Conservation (phyloP, 1,140 invertebrate genomes). For the Manduca sexta region DNA sequence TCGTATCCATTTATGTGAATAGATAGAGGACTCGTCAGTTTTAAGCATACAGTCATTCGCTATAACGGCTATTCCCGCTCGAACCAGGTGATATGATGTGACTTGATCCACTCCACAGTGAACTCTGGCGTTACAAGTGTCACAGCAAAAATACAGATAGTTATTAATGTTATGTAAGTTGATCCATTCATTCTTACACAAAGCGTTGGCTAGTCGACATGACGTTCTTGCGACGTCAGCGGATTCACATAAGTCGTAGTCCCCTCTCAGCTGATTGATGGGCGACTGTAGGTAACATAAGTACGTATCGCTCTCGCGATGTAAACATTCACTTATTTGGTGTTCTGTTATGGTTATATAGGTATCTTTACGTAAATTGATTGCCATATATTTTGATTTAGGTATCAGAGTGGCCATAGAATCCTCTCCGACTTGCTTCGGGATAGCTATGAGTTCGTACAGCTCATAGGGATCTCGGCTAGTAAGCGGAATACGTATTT, state of each 20-base stretch:
- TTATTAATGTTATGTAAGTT: slow-evolving; percentile 1
- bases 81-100: background rate
- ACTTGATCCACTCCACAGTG: slow-evolving; percentile 9
- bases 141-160: slow-evolving; percentile 10
- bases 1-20: slow-evolving; percentile 4
- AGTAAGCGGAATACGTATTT: slow-evolving; percentile 15
- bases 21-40: slow-evolving; percentile 5
- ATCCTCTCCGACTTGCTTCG: background rate
- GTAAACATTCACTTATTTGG: slow-evolving; percentile 3
- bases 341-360: too few species aligned
- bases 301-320: background rate
- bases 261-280: slow-evolving; percentile 11
- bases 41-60: slow-evolving; percentile 8
- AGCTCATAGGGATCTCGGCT: slow-evolving; percentile 15
- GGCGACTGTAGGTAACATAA: slow-evolving; percentile 6
- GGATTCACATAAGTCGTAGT: slow-evolving; percentile 8
- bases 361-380: too few species aligned
- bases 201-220: slow-evolving; percentile 1
- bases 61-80: slow-evolving; percentile 1
- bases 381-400: too few species aligned
- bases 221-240: background rate
- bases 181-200: slow-evolving; percentile 8
- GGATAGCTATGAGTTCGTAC: slow-evolving; percentile 8
- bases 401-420: too few species aligned
- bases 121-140: slow-evolving; percentile 1